Evolutionary conservation across 1,140 invertebrate species (phyloP).

Genomic region (Panagrolaimus sp.): DNA sequence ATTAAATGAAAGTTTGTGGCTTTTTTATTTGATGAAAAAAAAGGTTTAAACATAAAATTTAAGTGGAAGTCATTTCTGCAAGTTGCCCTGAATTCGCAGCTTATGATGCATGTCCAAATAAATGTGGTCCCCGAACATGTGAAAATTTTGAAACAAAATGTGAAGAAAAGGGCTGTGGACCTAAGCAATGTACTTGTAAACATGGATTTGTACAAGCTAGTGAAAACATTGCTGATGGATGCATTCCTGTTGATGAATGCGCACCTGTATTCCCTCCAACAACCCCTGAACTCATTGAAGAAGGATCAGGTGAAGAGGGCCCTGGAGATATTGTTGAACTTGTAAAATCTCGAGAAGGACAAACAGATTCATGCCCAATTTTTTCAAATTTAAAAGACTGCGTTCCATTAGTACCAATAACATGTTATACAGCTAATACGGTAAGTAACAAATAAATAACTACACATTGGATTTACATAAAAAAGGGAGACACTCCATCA

Average conservation of each 20-base stretch:
- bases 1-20: not conserved
- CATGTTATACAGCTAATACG: not conserved
- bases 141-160: not conserved
- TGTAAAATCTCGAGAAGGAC: not conserved
- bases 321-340: not conserved
- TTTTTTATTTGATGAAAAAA: not conserved
- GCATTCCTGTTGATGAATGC: conserved; percentile 8
- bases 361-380: not conserved
- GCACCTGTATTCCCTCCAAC: not conserved
- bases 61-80: not conserved
- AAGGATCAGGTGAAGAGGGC: not conserved
- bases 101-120: conserved; percentile 4
- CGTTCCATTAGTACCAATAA: not conserved
- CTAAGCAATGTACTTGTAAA: not conserved
- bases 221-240: conserved; percentile 12
- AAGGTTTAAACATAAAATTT: not conserved
- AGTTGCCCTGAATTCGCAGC: not conserved
- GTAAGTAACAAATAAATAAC: not conserved
- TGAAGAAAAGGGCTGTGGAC: not conserved
- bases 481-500: not conserved
- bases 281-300: not conserved
- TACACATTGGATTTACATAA: not conserved
- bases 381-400: not conserved
- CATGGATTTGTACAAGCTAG: conserved; percentile 2
- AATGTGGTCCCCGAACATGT: conserved; percentile 3